Evolutionary conservation across 1,140 invertebrate genomes (phyloP), one percentile per base, ranked within the genome.

Genomic region (Caerostris darwini): DNA sequence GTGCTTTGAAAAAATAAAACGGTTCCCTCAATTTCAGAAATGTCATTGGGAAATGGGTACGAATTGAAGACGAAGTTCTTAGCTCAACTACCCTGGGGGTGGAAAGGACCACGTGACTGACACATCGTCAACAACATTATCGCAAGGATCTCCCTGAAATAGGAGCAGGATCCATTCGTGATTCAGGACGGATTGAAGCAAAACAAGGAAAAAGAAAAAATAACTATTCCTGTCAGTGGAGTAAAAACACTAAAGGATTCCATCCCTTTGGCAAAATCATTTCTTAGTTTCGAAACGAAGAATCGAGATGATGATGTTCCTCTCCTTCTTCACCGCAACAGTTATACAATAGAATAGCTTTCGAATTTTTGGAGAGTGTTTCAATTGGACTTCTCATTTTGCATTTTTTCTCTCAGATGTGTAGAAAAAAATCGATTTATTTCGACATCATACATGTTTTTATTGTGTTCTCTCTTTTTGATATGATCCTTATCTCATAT

Each of bases 1-100:
- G 86, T 88, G 86, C 86, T 88, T 64, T 19, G 86, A 64, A 88
- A 88, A 53, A 88, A 50, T 34, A 88, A 88, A 88, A 64, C 64
- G 61, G 86, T 19, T 50, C 86, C 88, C n/a, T 90, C 88, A 90
- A 90, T 90, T 90, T 77, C 86, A 71, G 57, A 77, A 90, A 90
- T 90, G 67, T 71, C 88, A 67, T 67, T 77, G 57, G 88, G 88
- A 90, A 90, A 90, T 77, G 57, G 67, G 64, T 50, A 64, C 58
- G 88, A 90, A 90, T 77, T 54, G 88, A 90, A 90, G 53, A 7
- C 54, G 88, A 88, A 88, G 61, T 88, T 69, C 7, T 14, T 17
- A n/a, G 50, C 88, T 59, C 50, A 17, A 4, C 34, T 17, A n/a
- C 67, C 88, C 88, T 71, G 2, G 67, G 54, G 2, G 53, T 64